Evolutionary conservation across 1,140 invertebrate genomes (phyloP).

Genomic region (Coenobita brevimanus): DNA sequence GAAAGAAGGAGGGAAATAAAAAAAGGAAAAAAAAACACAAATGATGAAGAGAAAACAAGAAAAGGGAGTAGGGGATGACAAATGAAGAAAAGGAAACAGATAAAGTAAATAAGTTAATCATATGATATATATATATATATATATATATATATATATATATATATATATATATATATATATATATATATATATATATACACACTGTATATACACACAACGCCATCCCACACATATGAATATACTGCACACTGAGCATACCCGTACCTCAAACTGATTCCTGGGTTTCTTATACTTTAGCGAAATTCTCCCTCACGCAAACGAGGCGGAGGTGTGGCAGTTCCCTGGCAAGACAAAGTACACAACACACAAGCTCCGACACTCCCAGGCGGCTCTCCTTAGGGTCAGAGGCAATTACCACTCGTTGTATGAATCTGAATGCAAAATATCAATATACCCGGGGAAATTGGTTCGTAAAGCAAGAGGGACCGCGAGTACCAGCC

Average conservation of each 20-base stretch:
- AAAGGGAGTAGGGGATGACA: neutral
- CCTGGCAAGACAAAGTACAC: neutral
- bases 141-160: neutral
- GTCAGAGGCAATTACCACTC: slow-evolving; percentile 28
- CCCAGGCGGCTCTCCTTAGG: neutral
- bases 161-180: slow-evolving; percentile 1
- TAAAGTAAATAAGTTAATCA: neutral
- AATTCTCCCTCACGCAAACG: no score
- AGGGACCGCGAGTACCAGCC: no score
- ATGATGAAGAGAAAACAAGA: neutral
- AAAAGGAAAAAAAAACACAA: neutral
- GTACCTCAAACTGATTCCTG: no score
- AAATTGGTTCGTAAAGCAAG: neutral
- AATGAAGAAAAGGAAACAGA: neutral
- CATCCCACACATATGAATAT: no score
- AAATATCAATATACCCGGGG: slow-evolving; percentile 37
- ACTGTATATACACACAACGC: no score
- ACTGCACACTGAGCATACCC: no score
- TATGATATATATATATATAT: no score
- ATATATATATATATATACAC: no score
- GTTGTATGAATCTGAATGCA: slow-evolving; percentile 40
- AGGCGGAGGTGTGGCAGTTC: no score
- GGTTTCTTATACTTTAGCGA: no score
- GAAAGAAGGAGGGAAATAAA: neutral
- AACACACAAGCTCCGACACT: slow-evolving; percentile 6